Conservation (phyloP, 2,888 invertebrate species). For the Epinotia brunnichana region DNA sequence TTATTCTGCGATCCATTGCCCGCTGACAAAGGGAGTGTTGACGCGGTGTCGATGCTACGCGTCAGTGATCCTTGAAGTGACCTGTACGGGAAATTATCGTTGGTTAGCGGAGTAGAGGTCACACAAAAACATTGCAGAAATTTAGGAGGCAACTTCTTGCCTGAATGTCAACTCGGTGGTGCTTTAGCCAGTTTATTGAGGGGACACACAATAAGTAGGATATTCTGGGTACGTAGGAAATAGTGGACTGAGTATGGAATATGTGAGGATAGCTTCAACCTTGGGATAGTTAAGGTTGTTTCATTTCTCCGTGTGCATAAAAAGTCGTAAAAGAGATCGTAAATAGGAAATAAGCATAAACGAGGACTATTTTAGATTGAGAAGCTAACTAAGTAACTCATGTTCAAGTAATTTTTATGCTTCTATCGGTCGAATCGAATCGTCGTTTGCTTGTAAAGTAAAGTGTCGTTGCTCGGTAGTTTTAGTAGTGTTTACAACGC, state of each 20-base stretch:
- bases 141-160: conserved; percentile 42
- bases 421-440: too few relatives aligned
- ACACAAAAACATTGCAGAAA: conserved; percentile 42
- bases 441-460: too few relatives aligned
- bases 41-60: conserved; percentile 77
- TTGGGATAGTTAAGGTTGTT: not conserved
- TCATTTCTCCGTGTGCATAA: conserved; percentile 2
- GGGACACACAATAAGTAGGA: conserved; percentile 34
- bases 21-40: conserved; percentile 73
- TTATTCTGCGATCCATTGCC: conserved; percentile 76
- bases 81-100: conserved; percentile 52
- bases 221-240: conserved; percentile 21
- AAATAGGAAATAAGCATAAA: too few relatives aligned
- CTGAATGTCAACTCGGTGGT: conserved; percentile 26
- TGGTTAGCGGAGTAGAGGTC: conserved; percentile 12
- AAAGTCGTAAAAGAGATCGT: not conserved
- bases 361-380: too few relatives aligned
- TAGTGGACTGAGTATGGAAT: not conserved
- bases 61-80: conserved; percentile 79
- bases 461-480: too few relatives aligned
- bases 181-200: conserved; percentile 36
- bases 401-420: too few relatives aligned
- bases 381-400: too few relatives aligned
- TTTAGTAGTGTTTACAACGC: too few relatives aligned
- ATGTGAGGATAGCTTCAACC: not conserved